A percentile compares a stretch with the other conserved stretches of the same genome.
These are phyloP conservation scores for Triplophysa yarkandensis DNA, from an alignment of 2,797 vertebrate genomes.

Conservation along the genomic window DNA sequence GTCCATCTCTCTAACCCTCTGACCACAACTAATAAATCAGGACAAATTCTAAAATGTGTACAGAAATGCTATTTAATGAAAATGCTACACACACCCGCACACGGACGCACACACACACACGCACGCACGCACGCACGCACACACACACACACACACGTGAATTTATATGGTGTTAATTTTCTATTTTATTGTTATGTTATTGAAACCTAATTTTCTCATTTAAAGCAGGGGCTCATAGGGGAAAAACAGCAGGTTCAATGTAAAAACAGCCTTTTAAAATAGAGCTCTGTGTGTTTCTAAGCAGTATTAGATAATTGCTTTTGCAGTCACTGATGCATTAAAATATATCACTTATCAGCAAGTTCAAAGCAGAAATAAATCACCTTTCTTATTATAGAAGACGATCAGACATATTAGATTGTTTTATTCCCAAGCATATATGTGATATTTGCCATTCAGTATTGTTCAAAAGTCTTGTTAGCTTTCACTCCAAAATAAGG, in stretches of 20 bases:
- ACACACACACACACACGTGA: background rate
- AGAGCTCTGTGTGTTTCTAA: slow-evolving; percentile 57
- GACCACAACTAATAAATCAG: too few relatives aligned
- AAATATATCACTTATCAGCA: slow-evolving; percentile 73
- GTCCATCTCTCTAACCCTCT: too few relatives aligned
- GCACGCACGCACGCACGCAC: too few relatives aligned
- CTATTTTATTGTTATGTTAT: slow-evolving; percentile 55
- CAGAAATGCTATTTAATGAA: too few relatives aligned
- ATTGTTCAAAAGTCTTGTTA: too few relatives aligned
- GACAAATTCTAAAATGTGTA: too few relatives aligned
- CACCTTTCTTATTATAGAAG: slow-evolving; percentile 14
- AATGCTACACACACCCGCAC: too few relatives aligned
- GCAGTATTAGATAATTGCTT: slow-evolving; percentile 68
- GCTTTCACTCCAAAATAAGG: too few relatives aligned
- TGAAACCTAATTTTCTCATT: slow-evolving; percentile 55
- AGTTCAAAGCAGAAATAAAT: slow-evolving; percentile 66
- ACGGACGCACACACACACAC: too few relatives aligned
- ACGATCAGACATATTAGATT: background rate
- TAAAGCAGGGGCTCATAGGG: slow-evolving; percentile 57
- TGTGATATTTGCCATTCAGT: too few relatives aligned
- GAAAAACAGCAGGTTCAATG: slow-evolving; percentile 30
- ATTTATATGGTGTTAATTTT: slow-evolving; percentile 50
- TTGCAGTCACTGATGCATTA: slow-evolving; percentile 71
- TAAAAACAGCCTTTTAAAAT: slow-evolving; percentile 58
- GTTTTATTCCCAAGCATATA: too few relatives aligned